A percentile compares a stretch with the other conserved stretches of the same genome.
Evolutionary conservation across 1,140 invertebrate species (phyloP).

Genomic region (Proales similis): DNA sequence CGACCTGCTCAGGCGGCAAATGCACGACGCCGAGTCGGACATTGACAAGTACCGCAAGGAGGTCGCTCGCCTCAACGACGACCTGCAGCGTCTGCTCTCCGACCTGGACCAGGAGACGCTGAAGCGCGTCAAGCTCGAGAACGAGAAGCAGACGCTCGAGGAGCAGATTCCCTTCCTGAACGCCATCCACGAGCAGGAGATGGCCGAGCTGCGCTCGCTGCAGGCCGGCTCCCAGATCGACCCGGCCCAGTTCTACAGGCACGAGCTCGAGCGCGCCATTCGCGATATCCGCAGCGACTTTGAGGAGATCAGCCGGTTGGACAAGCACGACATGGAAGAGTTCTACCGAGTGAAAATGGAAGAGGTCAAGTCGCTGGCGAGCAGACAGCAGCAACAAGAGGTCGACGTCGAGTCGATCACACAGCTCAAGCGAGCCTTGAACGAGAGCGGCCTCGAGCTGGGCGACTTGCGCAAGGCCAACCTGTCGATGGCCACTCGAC

Average conservation of each 20-base stretch:
- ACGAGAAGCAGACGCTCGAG: slow-evolving; percentile 54
- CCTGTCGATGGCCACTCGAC: not conserved
- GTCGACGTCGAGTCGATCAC: not conserved
- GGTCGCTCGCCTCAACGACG: slow-evolving; percentile 40
- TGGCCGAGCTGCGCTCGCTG: slow-evolving; percentile 6
- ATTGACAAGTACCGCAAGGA: slow-evolving; percentile 38
- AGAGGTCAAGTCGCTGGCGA: slow-evolving; percentile 9
- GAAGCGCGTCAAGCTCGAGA: slow-evolving; percentile 50
- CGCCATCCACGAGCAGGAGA: slow-evolving; percentile 40
- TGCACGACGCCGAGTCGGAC: not conserved
- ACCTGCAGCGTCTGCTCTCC: slow-evolving; percentile 41
- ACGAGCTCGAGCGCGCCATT: slow-evolving; percentile 36
- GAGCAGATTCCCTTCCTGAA: slow-evolving; percentile 54
- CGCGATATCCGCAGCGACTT: slow-evolving; percentile 37
- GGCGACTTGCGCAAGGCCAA: slow-evolving; percentile 13
- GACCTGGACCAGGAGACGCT: slow-evolving; percentile 53
- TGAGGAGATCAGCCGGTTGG: slow-evolving; percentile 12
- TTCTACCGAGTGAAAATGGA: slow-evolving; percentile 35
- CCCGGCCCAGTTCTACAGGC: slow-evolving; percentile 38
- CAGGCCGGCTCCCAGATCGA: slow-evolving; percentile 7
- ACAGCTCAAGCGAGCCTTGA: not conserved
- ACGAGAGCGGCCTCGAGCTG: slow-evolving; percentile 10
- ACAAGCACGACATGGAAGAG: slow-evolving; percentile 38
- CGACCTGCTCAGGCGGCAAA: slow-evolving; percentile 6
- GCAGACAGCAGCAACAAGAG: slow-evolving; percentile 14